Percentiles rank a stretch among this genome's conserved stretches.
These are phyloP conservation scores for Hycleus cichorii DNA, from an alignment of 1,140 invertebrate species.

Conservation along the genomic window DNA sequence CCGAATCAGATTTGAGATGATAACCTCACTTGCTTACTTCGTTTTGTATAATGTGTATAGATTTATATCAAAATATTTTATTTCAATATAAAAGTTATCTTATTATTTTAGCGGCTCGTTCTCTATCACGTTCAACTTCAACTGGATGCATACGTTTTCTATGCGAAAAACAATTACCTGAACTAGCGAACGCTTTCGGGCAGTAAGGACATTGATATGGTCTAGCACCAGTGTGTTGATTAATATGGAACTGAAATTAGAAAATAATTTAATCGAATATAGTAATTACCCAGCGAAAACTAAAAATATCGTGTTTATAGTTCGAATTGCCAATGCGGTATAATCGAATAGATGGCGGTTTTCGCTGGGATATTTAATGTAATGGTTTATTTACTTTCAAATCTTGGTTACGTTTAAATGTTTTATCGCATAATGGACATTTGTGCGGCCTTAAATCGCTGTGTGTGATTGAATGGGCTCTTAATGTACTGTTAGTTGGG, in stretches of 20 bases:
- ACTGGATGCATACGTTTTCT: constrained; percentile 63
- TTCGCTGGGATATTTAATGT: neutral
- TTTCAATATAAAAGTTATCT: constrained; percentile 21
- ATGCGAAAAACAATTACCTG: constrained; percentile 70
- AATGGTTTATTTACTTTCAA: constrained; percentile 48
- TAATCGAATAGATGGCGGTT: neutral
- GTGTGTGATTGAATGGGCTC: constrained; percentile 65
- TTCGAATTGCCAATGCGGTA: neutral
- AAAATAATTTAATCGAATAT: neutral
- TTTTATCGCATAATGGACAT: constrained; percentile 64
- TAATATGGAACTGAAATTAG: constrained; percentile 57
- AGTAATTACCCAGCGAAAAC: neutral
- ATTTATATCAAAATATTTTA: no score
- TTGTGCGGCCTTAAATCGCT: constrained; percentile 61
- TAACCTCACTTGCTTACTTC: constrained; percentile 12
- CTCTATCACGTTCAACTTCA: constrained; percentile 37
- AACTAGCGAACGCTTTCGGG: constrained; percentile 69
- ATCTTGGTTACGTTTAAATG: constrained; percentile 68
- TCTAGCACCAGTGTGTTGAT: constrained; percentile 72
- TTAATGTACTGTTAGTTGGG: constrained; percentile 59
- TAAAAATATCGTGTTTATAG: neutral
- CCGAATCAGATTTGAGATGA: neutral
- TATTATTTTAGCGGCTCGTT: constrained; percentile 33
- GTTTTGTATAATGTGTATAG: neutral
- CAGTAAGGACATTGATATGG: constrained; percentile 78